Conservation (phyloP, 1,140 invertebrate species). For the Halictus rubicundus region DNA sequence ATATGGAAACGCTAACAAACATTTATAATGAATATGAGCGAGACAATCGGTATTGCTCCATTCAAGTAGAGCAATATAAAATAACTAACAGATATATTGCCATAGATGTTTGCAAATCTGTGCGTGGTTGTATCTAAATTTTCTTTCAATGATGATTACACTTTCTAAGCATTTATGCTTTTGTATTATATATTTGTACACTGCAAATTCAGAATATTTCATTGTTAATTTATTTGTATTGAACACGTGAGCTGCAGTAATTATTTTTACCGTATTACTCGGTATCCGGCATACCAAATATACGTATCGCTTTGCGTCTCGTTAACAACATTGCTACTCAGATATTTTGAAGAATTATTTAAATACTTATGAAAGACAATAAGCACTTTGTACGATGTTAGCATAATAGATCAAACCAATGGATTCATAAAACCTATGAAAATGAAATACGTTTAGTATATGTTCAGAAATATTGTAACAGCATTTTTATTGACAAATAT, state of each 20-base stretch:
- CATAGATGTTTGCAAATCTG: constrained; percentile 20
- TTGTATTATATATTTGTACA: neutral
- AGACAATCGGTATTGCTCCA: constrained; percentile 21
- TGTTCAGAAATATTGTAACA: neutral
- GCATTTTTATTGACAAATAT: constrained; percentile 11
- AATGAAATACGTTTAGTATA: neutral
- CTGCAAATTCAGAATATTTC: neutral
- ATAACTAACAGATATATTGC: neutral
- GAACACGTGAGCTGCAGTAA: neutral
- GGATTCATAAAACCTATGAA: constrained; percentile 2
- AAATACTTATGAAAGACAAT: constrained; percentile 40
- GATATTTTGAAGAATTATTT: too few species aligned
- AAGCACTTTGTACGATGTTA: constrained; percentile 44
- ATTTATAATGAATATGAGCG: neutral
- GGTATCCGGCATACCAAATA: neutral
- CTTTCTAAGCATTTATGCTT: constrained; percentile 43
- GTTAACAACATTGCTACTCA: too few species aligned
- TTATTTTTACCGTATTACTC: constrained; percentile 2
- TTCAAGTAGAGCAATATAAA: constrained; percentile 31
- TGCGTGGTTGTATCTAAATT: constrained; percentile 24
- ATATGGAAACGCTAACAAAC: neutral
- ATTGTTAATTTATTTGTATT: constrained; percentile 13
- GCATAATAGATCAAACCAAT: constrained; percentile 30
- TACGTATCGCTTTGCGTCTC: constrained; percentile 10
- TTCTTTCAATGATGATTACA: constrained; percentile 11